Conservation (phyloP, 2,888 invertebrate species). For the Trissolcus brochymenae region DNA sequence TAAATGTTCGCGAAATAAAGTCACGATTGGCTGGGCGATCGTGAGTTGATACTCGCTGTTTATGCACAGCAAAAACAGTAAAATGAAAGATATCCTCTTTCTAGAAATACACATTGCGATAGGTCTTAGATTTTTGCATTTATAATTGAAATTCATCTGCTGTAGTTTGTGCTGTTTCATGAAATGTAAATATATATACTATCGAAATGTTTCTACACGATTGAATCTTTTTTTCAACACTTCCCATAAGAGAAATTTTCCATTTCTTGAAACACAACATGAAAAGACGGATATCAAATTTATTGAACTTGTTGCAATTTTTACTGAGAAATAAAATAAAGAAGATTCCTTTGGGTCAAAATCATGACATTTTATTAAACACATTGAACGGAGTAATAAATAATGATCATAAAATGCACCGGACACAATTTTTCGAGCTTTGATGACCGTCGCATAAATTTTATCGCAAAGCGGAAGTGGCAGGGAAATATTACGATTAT, state of each 20-base stretch:
- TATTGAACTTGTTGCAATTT: too few relatives aligned
- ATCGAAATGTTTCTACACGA: background rate
- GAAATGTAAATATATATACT: conserved; percentile 6
- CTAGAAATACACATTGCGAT: conserved; percentile 45
- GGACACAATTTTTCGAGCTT: conserved; percentile 46
- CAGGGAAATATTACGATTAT: conserved; percentile 11
- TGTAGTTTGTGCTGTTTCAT: conserved; percentile 5
- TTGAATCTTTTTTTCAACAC: conserved; percentile 24
- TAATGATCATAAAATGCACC: conserved; percentile 47
- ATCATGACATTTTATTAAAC: conserved; percentile 44
- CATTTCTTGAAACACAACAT: too few relatives aligned
- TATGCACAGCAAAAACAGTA: conserved; percentile 37
- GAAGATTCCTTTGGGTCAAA: background rate
- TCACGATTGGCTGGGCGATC: conserved; percentile 50
- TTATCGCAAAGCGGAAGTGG: conserved; percentile 34
- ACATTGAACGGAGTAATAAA: conserved; percentile 28
- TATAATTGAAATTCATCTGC: conserved; percentile 8
- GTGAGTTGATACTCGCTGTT: conserved; percentile 45
- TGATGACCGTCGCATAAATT: conserved; percentile 45
- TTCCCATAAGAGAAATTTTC: background rate
- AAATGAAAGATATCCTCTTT: conserved; percentile 48
- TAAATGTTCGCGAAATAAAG: conserved; percentile 30
- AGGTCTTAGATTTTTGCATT: conserved; percentile 29
- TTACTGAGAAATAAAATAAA: too few relatives aligned
- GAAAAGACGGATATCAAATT: too few relatives aligned